Evolutionary conservation across 2,888 invertebrate genomes (phyloP).

Genomic region (Tenthredo distinguenda): DNA sequence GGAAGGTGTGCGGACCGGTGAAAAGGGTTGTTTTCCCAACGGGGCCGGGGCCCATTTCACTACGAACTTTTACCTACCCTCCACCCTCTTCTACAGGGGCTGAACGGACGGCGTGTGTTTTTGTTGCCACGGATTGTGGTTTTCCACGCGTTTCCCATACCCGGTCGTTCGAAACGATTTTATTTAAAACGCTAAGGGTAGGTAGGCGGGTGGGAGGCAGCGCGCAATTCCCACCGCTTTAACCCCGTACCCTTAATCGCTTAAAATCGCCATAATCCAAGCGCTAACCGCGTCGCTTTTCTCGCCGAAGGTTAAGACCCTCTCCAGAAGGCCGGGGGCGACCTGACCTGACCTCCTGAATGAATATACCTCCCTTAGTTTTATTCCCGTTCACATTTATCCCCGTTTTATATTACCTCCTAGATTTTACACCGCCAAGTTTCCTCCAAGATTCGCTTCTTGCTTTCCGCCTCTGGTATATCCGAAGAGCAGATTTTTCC

Average conservation of each 20-base stretch:
- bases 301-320: slow-evolving; percentile 39
- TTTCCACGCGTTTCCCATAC: slow-evolving; percentile 14
- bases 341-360: slow-evolving; percentile 4
- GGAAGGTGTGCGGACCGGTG: not conserved
- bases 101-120: not conserved
- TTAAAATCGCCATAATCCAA: slow-evolving; percentile 38
- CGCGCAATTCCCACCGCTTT: slow-evolving; percentile 7
- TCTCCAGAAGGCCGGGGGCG: not conserved
- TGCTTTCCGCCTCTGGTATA: not conserved
- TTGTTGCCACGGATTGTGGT: slow-evolving; percentile 15
- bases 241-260: slow-evolving; percentile 18
- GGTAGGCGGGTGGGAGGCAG: not conserved
- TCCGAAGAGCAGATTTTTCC: not conserved
- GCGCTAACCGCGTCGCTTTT: slow-evolving; percentile 26
- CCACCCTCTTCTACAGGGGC: not conserved
- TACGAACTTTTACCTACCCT: not conserved
- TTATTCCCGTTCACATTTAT: slow-evolving; percentile 1
- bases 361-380: not conserved
- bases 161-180: slow-evolving; percentile 22
- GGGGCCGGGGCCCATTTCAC: not conserved
- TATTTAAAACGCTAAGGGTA: not conserved
- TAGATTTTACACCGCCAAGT: not conserved
- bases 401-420: not conserved
- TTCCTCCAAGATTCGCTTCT: not conserved
- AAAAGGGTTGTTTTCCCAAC: slow-evolving; percentile 2